Conservation (phyloP, 2,888 invertebrate species). For the Dryomyza anilis region DNA sequence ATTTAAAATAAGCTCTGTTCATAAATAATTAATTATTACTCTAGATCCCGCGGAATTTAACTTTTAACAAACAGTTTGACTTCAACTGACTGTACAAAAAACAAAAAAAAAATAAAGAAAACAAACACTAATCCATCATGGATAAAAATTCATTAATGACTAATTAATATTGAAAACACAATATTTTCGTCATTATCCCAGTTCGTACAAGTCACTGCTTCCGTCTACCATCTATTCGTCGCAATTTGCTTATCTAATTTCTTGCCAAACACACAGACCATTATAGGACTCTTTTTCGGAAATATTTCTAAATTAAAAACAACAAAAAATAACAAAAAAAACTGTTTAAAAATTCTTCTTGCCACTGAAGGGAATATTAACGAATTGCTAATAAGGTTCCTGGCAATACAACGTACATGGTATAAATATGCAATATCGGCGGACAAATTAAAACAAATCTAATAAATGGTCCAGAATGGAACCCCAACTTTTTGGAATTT, state of each 20-base stretch:
- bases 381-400: slow-evolving; percentile 32
- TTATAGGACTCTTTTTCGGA: background rate
- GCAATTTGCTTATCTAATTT: background rate
- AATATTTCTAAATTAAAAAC: background rate
- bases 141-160: slow-evolving; percentile 10
- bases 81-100: background rate
- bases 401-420: slow-evolving; percentile 4
- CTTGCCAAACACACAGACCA: background rate
- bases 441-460: slow-evolving; percentile 51
- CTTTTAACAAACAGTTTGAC: background rate
- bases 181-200: background rate
- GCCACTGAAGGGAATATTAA: background rate
- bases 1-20: too few relatives aligned
- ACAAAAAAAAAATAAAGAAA: too few relatives aligned
- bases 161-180: slow-evolving; percentile 11
- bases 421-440: slow-evolving; percentile 36
- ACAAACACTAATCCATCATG: background rate
- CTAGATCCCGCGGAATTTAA: background rate
- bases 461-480: slow-evolving; percentile 52
- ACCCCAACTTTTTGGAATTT: background rate
- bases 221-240: background rate
- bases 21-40: slow-evolving; percentile 3
- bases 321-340: slow-evolving; percentile 11
- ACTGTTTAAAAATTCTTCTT: slow-evolving; percentile 23
- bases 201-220: background rate